A percentile compares a stretch with the other conserved stretches of the same genome.
phyloP scores from a whole-genome alignment of 2,888 invertebrate genomes.

The Hypselothyrea guttata region DNA sequence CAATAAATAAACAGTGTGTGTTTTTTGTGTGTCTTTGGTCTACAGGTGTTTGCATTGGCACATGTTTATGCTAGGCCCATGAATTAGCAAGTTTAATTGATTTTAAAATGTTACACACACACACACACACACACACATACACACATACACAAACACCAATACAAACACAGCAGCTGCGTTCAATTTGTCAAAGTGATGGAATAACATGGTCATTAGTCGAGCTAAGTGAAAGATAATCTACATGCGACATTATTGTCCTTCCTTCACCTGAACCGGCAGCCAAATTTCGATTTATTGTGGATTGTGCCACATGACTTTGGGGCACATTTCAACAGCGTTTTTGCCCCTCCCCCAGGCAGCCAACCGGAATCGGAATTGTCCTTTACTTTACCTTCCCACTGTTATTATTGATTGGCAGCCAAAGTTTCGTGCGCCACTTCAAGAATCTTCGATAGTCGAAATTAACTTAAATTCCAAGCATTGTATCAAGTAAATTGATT shows the following conservation, averaged over 20 bases:
- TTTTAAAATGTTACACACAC: slow-evolving; percentile 40
- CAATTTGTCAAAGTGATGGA: slow-evolving; percentile 37
- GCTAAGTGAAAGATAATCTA: slow-evolving; percentile 24
- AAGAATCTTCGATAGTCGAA: no score
- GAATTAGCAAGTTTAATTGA: slow-evolving; percentile 50
- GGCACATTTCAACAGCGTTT: background rate
- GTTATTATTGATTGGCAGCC: no score
- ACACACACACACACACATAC: background rate
- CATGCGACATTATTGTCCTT: slow-evolving; percentile 24
- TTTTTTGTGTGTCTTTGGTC: slow-evolving; percentile 11
- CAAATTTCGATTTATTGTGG: slow-evolving; percentile 1
- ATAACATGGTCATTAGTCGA: slow-evolving; percentile 39
- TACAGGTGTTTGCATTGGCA: slow-evolving; percentile 40
- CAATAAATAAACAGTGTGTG: slow-evolving; percentile 35
- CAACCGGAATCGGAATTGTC: no score
- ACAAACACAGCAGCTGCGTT: slow-evolving; percentile 3
- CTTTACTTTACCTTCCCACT: no score
- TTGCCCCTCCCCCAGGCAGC: background rate
- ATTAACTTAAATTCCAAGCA: no score
- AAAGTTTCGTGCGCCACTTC: no score
- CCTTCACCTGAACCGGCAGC: slow-evolving; percentile 8
- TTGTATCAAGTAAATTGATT: no score
- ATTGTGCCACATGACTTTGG: background rate
- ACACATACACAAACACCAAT: slow-evolving; percentile 2
- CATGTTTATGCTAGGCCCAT: slow-evolving; percentile 26